Percentiles rank a stretch among this genome's conserved stretches.
Evolutionary conservation across 1,140 invertebrate genomes (phyloP).

Genomic region (Spodoptera litura): DNA sequence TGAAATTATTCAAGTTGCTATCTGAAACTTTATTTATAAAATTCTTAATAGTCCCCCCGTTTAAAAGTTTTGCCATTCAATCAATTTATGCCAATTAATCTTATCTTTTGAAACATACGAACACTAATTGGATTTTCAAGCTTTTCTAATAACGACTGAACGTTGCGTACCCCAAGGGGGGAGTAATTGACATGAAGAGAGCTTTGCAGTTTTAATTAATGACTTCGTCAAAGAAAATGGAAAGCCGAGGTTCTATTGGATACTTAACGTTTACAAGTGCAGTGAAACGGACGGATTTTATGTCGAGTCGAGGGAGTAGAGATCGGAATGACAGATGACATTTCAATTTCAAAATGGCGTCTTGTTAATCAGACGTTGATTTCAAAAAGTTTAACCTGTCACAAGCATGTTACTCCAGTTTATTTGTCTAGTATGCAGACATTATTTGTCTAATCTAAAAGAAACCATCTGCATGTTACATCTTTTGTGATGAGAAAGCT

Average conservation of each 20-base stretch:
- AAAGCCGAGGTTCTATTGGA: constrained; percentile 18
- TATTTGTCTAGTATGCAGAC: constrained; percentile 1
- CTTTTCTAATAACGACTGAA: constrained; percentile 12
- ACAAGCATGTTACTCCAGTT: neutral
- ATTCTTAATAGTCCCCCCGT: no score
- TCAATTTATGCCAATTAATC: no score
- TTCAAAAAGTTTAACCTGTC: neutral
- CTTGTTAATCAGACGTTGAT: constrained; percentile 10
- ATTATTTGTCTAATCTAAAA: neutral
- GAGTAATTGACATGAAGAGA: constrained; percentile 25
- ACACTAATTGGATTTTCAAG: constrained; percentile 16
- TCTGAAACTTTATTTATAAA: no score
- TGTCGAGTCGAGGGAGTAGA: neutral
- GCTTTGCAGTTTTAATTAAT: constrained; percentile 29
- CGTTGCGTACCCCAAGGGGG: neutral
- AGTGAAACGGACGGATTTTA: constrained; percentile 27
- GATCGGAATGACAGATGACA: constrained; percentile 21
- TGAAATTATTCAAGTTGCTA: no score
- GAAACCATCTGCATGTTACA: neutral
- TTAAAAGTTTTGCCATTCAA: neutral
- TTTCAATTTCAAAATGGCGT: constrained; percentile 31
- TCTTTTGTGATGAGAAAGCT: constrained; percentile 12
- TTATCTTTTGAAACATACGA: constrained; percentile 4
- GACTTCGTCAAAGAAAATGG: constrained; percentile 26
- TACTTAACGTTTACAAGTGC: constrained; percentile 10